Evolutionary conservation across 2,888 invertebrate species (phyloP).

Genomic region (Trichogramma evanescens): DNA sequence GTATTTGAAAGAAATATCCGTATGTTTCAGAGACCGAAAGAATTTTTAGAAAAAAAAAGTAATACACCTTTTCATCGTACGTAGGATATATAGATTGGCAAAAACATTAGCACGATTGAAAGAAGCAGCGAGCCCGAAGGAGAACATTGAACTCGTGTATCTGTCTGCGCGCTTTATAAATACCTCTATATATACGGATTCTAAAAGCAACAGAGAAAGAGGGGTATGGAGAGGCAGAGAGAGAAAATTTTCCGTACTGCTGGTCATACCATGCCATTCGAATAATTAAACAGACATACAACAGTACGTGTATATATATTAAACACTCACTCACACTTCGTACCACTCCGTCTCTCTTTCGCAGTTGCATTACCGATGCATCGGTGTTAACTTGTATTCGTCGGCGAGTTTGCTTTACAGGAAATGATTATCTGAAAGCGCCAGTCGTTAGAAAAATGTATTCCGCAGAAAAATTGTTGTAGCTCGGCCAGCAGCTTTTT

Average conservation of each 20-base stretch:
- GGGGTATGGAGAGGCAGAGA: not conserved
- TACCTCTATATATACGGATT: not conserved
- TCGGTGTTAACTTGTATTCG: too few relatives aligned
- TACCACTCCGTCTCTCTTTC: not conserved
- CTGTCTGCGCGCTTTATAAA: not conserved
- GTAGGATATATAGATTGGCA: slow-evolving; percentile 10
- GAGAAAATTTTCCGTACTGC: too few relatives aligned
- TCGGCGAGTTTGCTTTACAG: too few relatives aligned
- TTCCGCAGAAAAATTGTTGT: too few relatives aligned
- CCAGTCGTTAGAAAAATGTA: too few relatives aligned
- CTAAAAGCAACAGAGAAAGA: not conserved
- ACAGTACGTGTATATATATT: not conserved
- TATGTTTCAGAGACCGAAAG: too few relatives aligned
- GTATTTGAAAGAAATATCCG: too few relatives aligned
- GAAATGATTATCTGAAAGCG: too few relatives aligned
- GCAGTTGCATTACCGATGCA: too few relatives aligned
- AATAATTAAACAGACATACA: slow-evolving; percentile 10
- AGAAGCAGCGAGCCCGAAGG: not conserved
- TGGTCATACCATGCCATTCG: not conserved
- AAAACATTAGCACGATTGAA: slow-evolving; percentile 20
- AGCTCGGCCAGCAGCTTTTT: too few relatives aligned
- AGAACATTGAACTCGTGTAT: slow-evolving; percentile 2
- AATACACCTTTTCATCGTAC: too few relatives aligned
- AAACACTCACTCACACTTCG: not conserved
- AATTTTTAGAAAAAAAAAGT: too few relatives aligned